phyloP scores from a whole-genome alignment of 2,888 invertebrate species.

The Athripsodes cinereus region DNA sequence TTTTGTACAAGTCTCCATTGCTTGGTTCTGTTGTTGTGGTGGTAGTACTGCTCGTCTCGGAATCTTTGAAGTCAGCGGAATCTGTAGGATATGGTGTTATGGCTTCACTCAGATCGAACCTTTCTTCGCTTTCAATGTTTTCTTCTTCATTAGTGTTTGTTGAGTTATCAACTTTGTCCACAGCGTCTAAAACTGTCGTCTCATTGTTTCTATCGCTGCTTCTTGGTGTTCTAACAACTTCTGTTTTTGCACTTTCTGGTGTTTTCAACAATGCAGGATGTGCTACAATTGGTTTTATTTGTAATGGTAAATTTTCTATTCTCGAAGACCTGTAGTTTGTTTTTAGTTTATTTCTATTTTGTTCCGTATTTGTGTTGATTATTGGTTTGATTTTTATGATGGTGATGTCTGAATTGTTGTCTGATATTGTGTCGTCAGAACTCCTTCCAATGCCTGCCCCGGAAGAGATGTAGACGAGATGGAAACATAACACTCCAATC shows the following conservation, averaged over 20 bases:
- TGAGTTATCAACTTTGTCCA: neutral
- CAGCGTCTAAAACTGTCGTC: no score
- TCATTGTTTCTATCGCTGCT: constrained; percentile 9
- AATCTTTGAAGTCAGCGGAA: neutral
- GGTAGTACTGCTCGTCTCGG: neutral
- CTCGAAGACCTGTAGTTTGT: constrained; percentile 24
- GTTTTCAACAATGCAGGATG: constrained; percentile 10
- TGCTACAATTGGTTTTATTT: constrained; percentile 27
- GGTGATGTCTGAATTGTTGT: constrained; percentile 35
- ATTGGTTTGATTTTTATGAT: constrained; percentile 36
- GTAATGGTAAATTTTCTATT: constrained; percentile 35
- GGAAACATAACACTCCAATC: constrained; percentile 3
- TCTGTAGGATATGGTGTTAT: constrained; percentile 2
- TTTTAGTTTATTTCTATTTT: constrained; percentile 7
- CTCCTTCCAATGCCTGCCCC: constrained; percentile 12
- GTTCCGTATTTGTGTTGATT: constrained; percentile 24
- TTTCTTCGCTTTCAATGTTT: constrained; percentile 24
- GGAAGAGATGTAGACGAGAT: neutral
- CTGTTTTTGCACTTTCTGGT: constrained; percentile 1
- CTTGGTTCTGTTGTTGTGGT: neutral
- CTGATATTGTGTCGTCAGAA: neutral
- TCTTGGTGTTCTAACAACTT: constrained; percentile 17
- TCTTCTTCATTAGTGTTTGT: constrained; percentile 11
- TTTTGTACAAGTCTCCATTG: neutral
- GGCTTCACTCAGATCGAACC: constrained; percentile 26